Percentiles rank a stretch among this genome's conserved stretches.
Conservation (phyloP, 2,888 invertebrate species). For the Spodoptera littoralis region DNA sequence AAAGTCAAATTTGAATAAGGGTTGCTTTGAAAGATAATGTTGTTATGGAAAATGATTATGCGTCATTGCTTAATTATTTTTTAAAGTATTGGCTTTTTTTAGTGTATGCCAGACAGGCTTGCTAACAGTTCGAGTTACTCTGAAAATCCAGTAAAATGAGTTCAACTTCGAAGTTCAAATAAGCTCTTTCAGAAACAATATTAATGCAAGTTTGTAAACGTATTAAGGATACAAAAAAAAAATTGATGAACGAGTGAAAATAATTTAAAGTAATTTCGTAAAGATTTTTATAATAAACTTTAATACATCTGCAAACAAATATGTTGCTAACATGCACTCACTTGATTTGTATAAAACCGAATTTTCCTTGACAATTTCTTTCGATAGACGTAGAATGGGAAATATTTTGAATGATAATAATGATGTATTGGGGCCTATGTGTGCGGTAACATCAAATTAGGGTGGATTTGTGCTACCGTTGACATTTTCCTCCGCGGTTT, state of each 20-base stretch:
- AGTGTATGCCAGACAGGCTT: too few relatives aligned
- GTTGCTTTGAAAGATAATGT: not conserved
- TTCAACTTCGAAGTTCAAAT: too few relatives aligned
- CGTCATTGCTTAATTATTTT: too few relatives aligned
- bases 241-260: too few relatives aligned
- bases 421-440: conserved; percentile 70
- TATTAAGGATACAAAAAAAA: too few relatives aligned
- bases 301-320: conserved; percentile 5
- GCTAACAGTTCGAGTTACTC: too few relatives aligned
- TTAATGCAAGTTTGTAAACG: too few relatives aligned
- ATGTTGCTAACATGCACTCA: conserved; percentile 3
- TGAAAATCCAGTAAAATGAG: too few relatives aligned
- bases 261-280: too few relatives aligned
- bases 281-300: not conserved
- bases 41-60: too few relatives aligned
- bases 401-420: conserved; percentile 73
- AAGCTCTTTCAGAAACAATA: too few relatives aligned
- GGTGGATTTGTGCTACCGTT: conserved; percentile 69
- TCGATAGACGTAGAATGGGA: conserved; percentile 63
- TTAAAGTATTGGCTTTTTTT: too few relatives aligned
- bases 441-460: conserved; percentile 79
- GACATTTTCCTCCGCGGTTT: conserved; percentile 62
- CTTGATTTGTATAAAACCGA: conserved; percentile 12
- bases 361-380: conserved; percentile 57
- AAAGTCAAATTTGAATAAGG: not conserved